Conservation (phyloP, 1,140 invertebrate species). For the Zaprionus inermis region DNA sequence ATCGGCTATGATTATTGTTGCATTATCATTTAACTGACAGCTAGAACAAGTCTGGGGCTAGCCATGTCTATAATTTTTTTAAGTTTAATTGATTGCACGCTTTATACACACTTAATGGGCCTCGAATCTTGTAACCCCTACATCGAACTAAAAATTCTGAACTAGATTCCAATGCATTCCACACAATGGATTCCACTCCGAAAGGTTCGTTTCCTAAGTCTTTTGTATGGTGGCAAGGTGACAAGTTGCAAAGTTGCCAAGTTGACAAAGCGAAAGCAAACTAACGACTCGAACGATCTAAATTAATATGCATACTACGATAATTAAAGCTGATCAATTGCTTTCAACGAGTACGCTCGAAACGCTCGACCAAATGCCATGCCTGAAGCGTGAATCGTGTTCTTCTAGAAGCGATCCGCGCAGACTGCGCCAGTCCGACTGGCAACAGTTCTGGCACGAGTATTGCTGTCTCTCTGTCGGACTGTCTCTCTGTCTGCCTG, state of each 20-base stretch:
- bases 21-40: conserved; percentile 9
- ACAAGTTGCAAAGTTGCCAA: not conserved
- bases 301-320: conserved; percentile 36
- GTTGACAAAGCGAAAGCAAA: conserved; percentile 12
- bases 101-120: conserved; percentile 35
- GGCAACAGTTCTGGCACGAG: conserved; percentile 17
- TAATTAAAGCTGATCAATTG: conserved; percentile 73
- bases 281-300: not conserved
- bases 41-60: not conserved
- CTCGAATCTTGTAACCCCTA: conserved; percentile 15
- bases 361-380: conserved; percentile 25
- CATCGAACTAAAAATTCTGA: conserved; percentile 7
- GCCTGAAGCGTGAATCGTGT: conserved; percentile 23
- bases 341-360: conserved; percentile 34
- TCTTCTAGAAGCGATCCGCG: conserved; percentile 14
- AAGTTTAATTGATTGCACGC: conserved; percentile 23
- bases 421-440: conserved; percentile 4
- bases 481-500: not conserved
- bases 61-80: conserved; percentile 20
- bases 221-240: conserved; percentile 22
- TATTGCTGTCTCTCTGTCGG: not conserved
- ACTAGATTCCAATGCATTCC: conserved; percentile 28
- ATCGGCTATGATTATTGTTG: not conserved
- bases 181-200: conserved; percentile 11
- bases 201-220: conserved; percentile 47